Percentiles rank a stretch among this genome's conserved stretches.
phyloP scores from a whole-genome alignment of 1,140 invertebrate species.

The Lerema accius region DNA sequence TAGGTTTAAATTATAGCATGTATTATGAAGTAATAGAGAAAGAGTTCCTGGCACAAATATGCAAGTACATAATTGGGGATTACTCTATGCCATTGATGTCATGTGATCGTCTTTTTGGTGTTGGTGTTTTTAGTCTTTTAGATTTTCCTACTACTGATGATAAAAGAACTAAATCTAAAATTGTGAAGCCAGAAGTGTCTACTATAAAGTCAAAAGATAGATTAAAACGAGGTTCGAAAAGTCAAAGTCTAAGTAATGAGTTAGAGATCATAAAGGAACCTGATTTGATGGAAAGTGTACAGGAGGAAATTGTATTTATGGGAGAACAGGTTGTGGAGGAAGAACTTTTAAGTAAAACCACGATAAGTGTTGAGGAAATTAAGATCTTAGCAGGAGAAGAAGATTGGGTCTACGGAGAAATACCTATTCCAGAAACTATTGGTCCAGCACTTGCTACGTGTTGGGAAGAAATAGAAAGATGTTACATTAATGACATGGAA shows the following conservation, averaged over 20 bases:
- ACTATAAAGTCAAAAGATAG: slow-evolving; percentile 62
- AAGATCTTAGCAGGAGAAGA: slow-evolving; percentile 77
- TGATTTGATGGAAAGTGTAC: slow-evolving; percentile 44
- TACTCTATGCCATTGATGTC: slow-evolving; percentile 70
- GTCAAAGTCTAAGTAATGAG: slow-evolving; percentile 48
- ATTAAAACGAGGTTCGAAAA: slow-evolving; percentile 54
- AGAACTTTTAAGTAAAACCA: slow-evolving; percentile 42
- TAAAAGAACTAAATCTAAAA: slow-evolving; percentile 68
- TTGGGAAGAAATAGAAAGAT: slow-evolving; percentile 83
- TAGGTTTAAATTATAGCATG: slow-evolving; percentile 83
- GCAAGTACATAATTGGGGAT: slow-evolving; percentile 83
- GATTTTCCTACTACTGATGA: slow-evolving; percentile 65
- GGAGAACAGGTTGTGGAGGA: slow-evolving; percentile 45
- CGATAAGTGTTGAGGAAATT: slow-evolving; percentile 50
- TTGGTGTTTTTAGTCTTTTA: slow-evolving; percentile 57
- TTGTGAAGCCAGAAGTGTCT: slow-evolving; percentile 60
- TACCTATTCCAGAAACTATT: slow-evolving; percentile 68
- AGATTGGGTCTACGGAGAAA: slow-evolving; percentile 80
- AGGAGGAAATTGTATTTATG: slow-evolving; percentile 40
- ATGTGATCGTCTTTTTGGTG: slow-evolving; percentile 79
- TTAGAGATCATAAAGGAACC: slow-evolving; percentile 58
- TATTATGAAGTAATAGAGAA: slow-evolving; percentile 83
- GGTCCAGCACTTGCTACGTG: slow-evolving; percentile 74
- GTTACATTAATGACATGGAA: slow-evolving; percentile 81
- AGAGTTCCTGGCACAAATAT: slow-evolving; percentile 80